These are phyloP conservation scores for Trichomycterus rosablanca DNA, from an alignment of 2,113 vertebrate species.

Conservation along the genomic window DNA sequence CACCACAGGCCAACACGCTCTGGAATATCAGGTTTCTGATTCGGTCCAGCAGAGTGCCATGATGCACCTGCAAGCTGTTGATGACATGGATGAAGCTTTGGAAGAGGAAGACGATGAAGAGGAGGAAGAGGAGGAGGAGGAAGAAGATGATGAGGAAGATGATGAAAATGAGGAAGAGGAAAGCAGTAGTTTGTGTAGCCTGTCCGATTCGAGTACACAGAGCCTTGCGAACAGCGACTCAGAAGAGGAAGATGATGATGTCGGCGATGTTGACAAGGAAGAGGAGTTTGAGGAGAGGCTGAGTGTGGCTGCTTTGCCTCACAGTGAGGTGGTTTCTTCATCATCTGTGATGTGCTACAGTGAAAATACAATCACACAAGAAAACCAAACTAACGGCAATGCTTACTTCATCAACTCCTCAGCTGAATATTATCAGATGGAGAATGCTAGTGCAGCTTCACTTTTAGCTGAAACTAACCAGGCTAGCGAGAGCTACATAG, in stretches of 20 bases:
- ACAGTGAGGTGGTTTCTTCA: constrained; percentile 75
- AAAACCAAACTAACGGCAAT: constrained; percentile 80
- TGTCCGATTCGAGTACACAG: constrained; percentile 94
- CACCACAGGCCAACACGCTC: constrained; percentile 72
- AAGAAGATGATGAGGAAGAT: constrained; percentile 76
- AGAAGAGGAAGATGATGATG: constrained; percentile 85
- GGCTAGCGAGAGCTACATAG: constrained; percentile 65
- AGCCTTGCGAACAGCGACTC: constrained; percentile 92
- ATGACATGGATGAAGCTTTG: constrained; percentile 79
- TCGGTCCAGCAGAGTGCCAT: constrained; percentile 73
- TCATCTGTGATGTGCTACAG: constrained; percentile 86
- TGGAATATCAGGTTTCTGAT: constrained; percentile 83
- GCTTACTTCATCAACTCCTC: constrained; percentile 81
- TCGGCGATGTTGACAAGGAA: constrained; percentile 73
- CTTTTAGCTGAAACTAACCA: constrained; percentile 61
- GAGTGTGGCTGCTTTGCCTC: constrained; percentile 53
- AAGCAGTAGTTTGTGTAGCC: constrained; percentile 91
- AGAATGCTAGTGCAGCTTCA: constrained; percentile 70
- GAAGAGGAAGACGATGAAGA: constrained; percentile 87
- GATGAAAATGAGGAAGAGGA: constrained; percentile 83
- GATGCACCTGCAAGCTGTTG: constrained; percentile 81
- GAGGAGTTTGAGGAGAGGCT: constrained; percentile 74
- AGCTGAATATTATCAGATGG: constrained; percentile 89
- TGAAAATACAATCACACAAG: constrained; percentile 73
- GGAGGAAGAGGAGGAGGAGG: constrained; percentile 69